phyloP scores from a whole-genome alignment of 2,113 vertebrate genomes.

The Stercorarius parasiticus region DNA sequence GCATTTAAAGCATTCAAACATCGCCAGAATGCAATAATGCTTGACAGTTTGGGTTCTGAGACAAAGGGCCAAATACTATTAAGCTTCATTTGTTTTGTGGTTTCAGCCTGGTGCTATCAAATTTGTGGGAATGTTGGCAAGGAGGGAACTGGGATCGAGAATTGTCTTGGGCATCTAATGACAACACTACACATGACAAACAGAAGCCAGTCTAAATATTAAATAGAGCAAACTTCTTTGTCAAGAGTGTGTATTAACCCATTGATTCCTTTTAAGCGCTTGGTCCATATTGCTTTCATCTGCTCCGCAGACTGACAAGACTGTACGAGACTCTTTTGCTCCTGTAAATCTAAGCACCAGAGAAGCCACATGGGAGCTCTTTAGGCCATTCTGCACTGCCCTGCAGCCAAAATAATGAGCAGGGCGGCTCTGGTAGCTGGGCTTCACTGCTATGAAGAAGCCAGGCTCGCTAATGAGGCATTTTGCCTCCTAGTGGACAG shows the following conservation, averaged over 20 bases:
- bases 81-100: background rate
- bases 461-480: background rate
- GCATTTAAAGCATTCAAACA: background rate
- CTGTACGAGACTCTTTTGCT: background rate
- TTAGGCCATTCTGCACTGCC: constrained; percentile 20
- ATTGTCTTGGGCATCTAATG: background rate
- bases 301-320: background rate
- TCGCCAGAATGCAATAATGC: background rate
- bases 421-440: background rate
- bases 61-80: background rate
- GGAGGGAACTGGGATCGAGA: background rate
- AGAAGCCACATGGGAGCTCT: background rate
- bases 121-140: background rate
- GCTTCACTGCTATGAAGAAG: background rate
- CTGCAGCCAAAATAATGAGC: constrained; percentile 38
- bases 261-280: background rate
- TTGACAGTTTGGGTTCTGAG: background rate
- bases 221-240: background rate
- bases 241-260: background rate
- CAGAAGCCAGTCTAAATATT: background rate
- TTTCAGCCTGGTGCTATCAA: background rate
- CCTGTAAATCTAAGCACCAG: background rate
- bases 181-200: background rate
- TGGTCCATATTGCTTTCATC: background rate
- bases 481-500: constrained; percentile 72